phyloP scores from a whole-genome alignment of 2,888 invertebrate genomes.

The Gasteruption jaculator region DNA sequence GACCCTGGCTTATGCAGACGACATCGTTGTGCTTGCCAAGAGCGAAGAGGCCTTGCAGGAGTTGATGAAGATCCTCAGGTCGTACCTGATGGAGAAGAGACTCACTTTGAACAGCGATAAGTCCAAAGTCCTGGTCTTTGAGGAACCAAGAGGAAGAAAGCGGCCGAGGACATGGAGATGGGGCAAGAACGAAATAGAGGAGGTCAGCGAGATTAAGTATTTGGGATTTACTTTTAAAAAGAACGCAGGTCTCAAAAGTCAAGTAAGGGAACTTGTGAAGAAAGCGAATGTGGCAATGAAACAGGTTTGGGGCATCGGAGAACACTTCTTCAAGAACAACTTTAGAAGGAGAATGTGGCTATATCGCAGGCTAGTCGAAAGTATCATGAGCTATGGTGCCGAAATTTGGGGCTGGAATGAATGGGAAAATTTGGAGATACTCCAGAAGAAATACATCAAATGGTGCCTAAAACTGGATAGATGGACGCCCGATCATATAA shows the following conservation, averaged over 20 bases:
- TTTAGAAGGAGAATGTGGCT: conserved; percentile 12
- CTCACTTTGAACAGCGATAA: conserved; percentile 15
- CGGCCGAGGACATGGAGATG: conserved; percentile 12
- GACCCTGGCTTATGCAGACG: conserved; percentile 20
- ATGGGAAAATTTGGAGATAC: conserved; percentile 1
- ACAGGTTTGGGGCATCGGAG: conserved; percentile 15
- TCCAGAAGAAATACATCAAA: conserved; percentile 13
- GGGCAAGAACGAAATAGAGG: conserved; percentile 15
- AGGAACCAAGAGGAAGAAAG: conserved; percentile 13
- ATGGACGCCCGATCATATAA: conserved; percentile 9
- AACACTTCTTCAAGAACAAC: conserved; percentile 13
- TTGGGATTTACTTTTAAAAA: conserved; percentile 16
- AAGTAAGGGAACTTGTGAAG: conserved; percentile 10
- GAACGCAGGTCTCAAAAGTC: conserved; percentile 7
- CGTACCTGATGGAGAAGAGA: conserved; percentile 12
- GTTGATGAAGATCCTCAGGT: conserved; percentile 12
- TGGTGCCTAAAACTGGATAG: conserved; percentile 10
- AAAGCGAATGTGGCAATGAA: conserved; percentile 10
- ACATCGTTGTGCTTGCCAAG: conserved; percentile 16
- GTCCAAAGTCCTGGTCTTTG: conserved; percentile 17
- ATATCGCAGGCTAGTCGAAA: conserved; percentile 11
- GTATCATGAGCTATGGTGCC: conserved; percentile 16
- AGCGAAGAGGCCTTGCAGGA: conserved; percentile 15
- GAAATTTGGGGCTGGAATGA: conserved; percentile 21
- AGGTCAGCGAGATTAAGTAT: conserved; percentile 20